Base-by-base conservation (phyloP, 2,113 vertebrate genomes). In the Atlantisia rogersi region DNA sequence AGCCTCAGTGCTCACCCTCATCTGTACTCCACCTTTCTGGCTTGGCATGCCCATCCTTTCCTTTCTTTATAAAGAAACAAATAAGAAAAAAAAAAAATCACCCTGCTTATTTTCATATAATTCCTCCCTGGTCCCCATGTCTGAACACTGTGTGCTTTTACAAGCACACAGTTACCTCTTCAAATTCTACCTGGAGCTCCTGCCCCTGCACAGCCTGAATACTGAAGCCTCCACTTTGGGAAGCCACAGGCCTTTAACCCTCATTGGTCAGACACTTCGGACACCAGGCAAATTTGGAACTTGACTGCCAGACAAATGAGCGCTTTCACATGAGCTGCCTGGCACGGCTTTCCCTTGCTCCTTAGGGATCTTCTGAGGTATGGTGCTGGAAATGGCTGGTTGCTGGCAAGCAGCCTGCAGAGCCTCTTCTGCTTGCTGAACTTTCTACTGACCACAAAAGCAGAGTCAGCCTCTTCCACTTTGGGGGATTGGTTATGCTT, bases 31-130 rank as follows among this genome's bases (percentile, higher is more conserved):
- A 10, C 46, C 44, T 0, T 80, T 91, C 37, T 69, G 62, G 78
- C 93, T 73, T 55, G 55, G 60, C 85, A 64, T 56, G 55, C 86
- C 94, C 64, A 39, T 64, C 91, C 77, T 90, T 91, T 59, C 82
- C 82, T 82, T 89, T 82, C 95, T 97, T 93, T 90, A 75, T 83
- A 86, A 80, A 92, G 86, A 96, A 95, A 86, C 87, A 81, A 94
- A 91, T 74, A 31, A 60, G 69, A 8, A 67, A 50, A 70, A 62
- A 62, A 64, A 16, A 25, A 46, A 46, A 46, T 46, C 44, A 46
- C 44, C 10, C 68, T 52, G 58, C 31, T 48, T 4, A 12, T 20
- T 94, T 73, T 70, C 67, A 20, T 24, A 12, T 79, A 50, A 75
- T 88, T 92, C 29, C 29, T 82, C 85, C 68, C 55, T 40, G 55